Base-by-base conservation (phyloP, 2,888 invertebrate species). In the Sphinx pinastri region DNA sequence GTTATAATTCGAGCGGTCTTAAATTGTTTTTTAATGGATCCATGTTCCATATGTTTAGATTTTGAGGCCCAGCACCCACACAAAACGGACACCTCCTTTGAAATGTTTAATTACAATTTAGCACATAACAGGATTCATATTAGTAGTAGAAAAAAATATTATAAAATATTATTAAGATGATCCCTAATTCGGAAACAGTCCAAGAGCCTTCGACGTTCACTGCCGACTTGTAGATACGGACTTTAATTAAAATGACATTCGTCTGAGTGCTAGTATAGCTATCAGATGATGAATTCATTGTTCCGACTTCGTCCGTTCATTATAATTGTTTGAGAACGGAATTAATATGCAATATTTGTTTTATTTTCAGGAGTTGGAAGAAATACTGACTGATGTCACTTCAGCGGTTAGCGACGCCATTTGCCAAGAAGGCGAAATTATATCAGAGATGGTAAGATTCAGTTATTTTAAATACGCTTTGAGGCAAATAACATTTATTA, bases 311-410 rank as follows among this genome's bases (percentile, higher is more conserved):
- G 57, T 19, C 13, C 6, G 16, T 16, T 13, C 47, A 16, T 60
- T 45, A 6, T n/a, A 2, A 16, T 16, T 31, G 45, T 45, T n/a
- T 45, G 11, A 58, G 25, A 58, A 68, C 19, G 5, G 6, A 68
- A 55, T 60, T 68, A 71, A 66, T 71, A 70, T n/a, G 63, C 45
- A 72, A 71, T 71, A n/a, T 72, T 74, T 71, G 31, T 74, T 75
- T 76, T 81, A 78, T 75, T 95, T 96, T 79, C 96, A 98, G 97
- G 99, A 99, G 94, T 94, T 99, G 84, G 98, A 99, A 92, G 98
- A 98, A 87, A 97, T 99, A 84, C 97, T 99, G 93, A 96, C 96
- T 76, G 98, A 99, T 86, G 96, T 99, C 73, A 98, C 98, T 88
- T 95, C 97, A 81, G 97, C 98, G 72, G 95, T 98, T 79, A 96